A percentile compares a stretch with the other conserved stretches of the same genome.
These are phyloP conservation scores for Oenanthe melanoleuca DNA, from an alignment of 2,113 vertebrate genomes.

Conservation along the genomic window DNA sequence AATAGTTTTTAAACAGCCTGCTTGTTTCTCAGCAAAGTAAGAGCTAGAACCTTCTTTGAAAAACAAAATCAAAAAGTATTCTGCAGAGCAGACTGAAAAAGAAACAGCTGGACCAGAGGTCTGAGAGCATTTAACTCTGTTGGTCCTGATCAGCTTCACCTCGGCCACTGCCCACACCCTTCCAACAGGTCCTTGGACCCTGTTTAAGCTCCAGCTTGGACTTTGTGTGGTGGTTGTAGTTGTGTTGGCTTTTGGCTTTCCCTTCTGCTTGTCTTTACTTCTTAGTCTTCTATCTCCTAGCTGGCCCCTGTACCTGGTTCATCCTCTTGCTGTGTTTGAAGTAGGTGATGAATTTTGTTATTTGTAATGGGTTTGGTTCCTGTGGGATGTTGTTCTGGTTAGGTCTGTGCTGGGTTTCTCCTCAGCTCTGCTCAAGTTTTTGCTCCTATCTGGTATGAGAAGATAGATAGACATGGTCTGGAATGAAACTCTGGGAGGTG, in stretches of 20 bases:
- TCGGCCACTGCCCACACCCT: not conserved
- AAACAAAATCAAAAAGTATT: fast-evolving
- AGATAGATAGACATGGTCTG: fast-evolving
- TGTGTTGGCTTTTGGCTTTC: fast-evolving
- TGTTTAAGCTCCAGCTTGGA: not conserved
- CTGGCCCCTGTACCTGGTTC: fast-evolving
- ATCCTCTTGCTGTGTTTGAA: fast-evolving
- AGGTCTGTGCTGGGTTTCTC: fast-evolving
- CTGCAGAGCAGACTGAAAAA: not conserved
- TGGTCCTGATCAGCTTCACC: not conserved
- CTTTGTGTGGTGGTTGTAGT: fast-evolving
- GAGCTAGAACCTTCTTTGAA: not conserved
- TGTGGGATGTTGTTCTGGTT: no score
- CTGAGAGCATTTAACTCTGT: not conserved
- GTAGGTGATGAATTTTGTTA: fast-evolving
- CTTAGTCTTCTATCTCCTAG: fast-evolving
- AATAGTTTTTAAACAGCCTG: not conserved
- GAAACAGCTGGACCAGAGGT: fast-evolving
- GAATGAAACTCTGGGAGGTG: fast-evolving
- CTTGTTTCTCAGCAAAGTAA: not conserved
- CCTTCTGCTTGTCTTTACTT: fast-evolving
- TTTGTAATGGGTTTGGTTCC: fast-evolving
- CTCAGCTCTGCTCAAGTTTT: fast-evolving
- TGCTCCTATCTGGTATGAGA: fast-evolving
- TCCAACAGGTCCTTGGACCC: not conserved